These are phyloP conservation scores for Eristalis intricaria DNA, from an alignment of 2,888 invertebrate genomes.

Conservation along the genomic window DNA sequence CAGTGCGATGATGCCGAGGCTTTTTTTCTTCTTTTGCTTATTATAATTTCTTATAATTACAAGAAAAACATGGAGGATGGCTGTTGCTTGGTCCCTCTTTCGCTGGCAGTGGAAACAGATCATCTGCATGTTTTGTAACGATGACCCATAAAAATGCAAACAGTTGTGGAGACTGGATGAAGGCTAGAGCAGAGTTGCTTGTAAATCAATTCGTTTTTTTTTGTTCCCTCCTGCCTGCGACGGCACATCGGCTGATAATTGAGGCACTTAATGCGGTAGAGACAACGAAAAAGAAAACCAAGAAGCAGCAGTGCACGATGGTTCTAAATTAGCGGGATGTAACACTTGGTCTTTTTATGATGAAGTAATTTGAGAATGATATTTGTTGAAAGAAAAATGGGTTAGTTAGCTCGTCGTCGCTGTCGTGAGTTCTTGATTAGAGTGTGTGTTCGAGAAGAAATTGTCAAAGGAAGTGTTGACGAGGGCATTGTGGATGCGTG, in stretches of 20 bases:
- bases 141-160: constrained; percentile 66
- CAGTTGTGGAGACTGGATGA: constrained; percentile 14
- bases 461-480: not conserved
- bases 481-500: not conserved
- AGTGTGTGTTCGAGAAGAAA: constrained; percentile 7
- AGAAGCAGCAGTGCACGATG: constrained; percentile 22
- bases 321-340: constrained; percentile 56
- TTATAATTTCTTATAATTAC: constrained; percentile 39
- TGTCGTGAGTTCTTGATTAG: constrained; percentile 23
- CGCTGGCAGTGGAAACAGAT: constrained; percentile 17
- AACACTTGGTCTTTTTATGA: constrained; percentile 41
- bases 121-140: constrained; percentile 63
- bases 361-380: constrained; percentile 46
- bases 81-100: constrained; percentile 24
- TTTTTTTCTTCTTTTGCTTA: not conserved
- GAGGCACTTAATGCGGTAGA: constrained; percentile 58
- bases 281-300: constrained; percentile 2
- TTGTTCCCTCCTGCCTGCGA: not conserved
- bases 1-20: not conserved
- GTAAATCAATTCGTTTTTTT: constrained; percentile 34
- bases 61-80: constrained; percentile 14
- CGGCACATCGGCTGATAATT: constrained; percentile 50
- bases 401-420: constrained; percentile 17
- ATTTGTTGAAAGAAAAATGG: constrained; percentile 31
- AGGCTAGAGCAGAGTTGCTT: constrained; percentile 22